Evolutionary conservation across 2,797 vertebrate species (phyloP).

Genomic region (Semaprochilodus insignis): DNA sequence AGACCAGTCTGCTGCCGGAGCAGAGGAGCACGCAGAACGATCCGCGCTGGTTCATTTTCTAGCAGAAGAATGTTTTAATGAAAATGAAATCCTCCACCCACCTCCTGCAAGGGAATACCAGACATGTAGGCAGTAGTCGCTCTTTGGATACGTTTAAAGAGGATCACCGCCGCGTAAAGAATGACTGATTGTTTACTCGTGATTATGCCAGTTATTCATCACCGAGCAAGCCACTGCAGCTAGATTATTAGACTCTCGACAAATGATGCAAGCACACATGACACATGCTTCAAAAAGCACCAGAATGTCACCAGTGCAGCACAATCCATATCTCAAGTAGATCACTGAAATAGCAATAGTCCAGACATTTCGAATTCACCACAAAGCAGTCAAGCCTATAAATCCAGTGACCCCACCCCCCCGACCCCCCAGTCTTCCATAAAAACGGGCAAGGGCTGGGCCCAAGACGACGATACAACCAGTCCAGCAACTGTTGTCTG

Average conservation of each 20-base stretch:
- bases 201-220: background rate
- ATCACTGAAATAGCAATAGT: constrained; percentile 16
- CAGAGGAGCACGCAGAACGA: constrained; percentile 48
- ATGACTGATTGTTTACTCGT: background rate
- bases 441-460: background rate
- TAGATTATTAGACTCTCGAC: background rate
- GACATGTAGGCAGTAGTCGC: background rate
- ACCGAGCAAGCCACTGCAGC: background rate
- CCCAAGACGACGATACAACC: background rate
- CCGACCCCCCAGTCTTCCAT: background rate
- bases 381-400: background rate
- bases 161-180: background rate
- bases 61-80: background rate
- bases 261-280: background rate
- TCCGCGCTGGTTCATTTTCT: constrained; percentile 32
- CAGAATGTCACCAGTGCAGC: background rate
- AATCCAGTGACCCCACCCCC: background rate
- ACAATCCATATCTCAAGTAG: background rate
- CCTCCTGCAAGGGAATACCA: background rate
- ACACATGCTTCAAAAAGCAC: background rate
- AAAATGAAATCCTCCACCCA: background rate
- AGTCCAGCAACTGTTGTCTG: background rate
- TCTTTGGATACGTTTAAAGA: constrained; percentile 4
- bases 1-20: constrained; percentile 31
- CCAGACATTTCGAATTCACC: background rate